Percentiles rank a stretch among this genome's conserved stretches.
Conservation (phyloP, 2,888 invertebrate genomes). For the Gasteruption jaculator region DNA sequence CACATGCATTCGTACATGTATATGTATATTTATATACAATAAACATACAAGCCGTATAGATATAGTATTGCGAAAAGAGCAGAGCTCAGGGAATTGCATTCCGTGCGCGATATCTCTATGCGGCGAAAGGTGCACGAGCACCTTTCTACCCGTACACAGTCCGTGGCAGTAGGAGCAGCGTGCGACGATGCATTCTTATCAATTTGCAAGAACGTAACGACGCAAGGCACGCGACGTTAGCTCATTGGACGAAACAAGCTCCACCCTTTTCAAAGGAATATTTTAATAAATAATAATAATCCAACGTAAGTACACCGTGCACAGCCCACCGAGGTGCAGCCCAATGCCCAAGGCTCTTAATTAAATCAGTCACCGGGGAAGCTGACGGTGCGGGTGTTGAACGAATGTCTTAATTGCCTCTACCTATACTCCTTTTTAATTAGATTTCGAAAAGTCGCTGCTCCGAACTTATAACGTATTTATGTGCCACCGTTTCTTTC, state of each 20-base stretch:
- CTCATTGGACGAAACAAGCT: conserved; percentile 41
- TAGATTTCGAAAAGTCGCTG: too few relatives aligned
- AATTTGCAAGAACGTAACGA: conserved; percentile 45
- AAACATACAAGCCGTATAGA: too few relatives aligned
- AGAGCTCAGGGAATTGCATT: too few relatives aligned
- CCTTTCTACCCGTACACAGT: too few relatives aligned
- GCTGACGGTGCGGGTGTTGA: conserved; percentile 14
- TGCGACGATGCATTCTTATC: conserved; percentile 43
- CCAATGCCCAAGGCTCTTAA: conserved; percentile 30
- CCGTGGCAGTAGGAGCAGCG: conserved; percentile 26
- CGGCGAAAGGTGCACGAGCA: too few relatives aligned
- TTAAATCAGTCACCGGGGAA: conserved; percentile 29
- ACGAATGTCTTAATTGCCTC: conserved; percentile 33
- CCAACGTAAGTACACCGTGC: conserved; percentile 14
- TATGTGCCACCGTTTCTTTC: too few relatives aligned
- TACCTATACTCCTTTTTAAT: too few relatives aligned
- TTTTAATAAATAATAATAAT: conserved; percentile 44
- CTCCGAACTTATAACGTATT: too few relatives aligned
- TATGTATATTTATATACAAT: too few relatives aligned
- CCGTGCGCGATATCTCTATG: too few relatives aligned
- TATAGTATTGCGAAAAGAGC: too few relatives aligned
- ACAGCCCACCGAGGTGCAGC: conserved; percentile 6
- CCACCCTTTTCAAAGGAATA: conserved; percentile 40
- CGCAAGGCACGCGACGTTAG: conserved; percentile 41
- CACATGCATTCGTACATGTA: too few relatives aligned